Evolutionary conservation across 2,113 vertebrate genomes (phyloP), one percentile per base, ranked within the genome.

Genomic region (Marcusenius ussheri): DNA sequence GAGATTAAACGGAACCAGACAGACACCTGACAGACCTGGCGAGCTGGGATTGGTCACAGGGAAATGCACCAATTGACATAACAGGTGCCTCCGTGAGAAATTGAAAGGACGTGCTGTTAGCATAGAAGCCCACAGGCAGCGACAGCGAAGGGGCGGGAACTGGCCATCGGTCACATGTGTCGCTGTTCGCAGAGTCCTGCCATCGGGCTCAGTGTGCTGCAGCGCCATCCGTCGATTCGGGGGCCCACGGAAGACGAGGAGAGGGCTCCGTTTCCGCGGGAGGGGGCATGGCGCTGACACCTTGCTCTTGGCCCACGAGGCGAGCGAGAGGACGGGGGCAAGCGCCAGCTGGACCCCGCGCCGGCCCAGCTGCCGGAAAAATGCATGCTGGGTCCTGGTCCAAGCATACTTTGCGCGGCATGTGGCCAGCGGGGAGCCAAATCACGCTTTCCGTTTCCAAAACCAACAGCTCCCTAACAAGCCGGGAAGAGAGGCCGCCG

Each of bases 281-380:
- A 53, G 85, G 85, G 85, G 49, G 85, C 42, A 47, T 46, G 83
- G 27, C 10, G 56, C 27, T 11, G 53, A 35, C 51, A 42, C 87
- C 35, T 21, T 42, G 39, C 49, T 62, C 87, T 62, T 88, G 87
- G 85, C 89, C 89, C 83, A 39, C 31, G 7, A 90, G 89, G 45
- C n/a, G 77, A 89, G 85, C 98, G 70, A 88, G 83, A 83, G 80
- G 27, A 9, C 91, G n/a, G 45, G 39, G 51, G 87, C 13, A 31
- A 11, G 90, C 10, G 58, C 90, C 91, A 89, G 92, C 89, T 89
- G 90, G 89, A 91, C 87, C 83, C 90, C 77, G 87, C 86, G 87
- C 89, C 93, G 93, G 62, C 89, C 90, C 93, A 95, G 93, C 94
- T 93, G 93, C 89, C 89, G 87, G 90, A 93, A 91, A 92, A 92